These are phyloP conservation scores for Laothoe populi DNA, from an alignment of 2,888 invertebrate genomes.

Conservation along the genomic window DNA sequence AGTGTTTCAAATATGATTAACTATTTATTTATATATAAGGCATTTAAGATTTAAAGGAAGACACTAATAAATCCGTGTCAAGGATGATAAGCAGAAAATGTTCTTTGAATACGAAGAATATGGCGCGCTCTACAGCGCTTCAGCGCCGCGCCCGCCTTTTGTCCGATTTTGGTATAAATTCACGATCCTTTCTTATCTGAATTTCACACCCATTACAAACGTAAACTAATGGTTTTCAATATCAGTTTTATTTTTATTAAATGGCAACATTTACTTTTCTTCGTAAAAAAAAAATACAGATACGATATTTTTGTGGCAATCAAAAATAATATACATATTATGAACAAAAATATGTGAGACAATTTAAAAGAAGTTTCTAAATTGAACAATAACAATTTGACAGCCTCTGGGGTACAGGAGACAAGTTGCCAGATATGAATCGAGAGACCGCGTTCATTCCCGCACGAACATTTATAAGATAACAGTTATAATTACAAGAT, in stretches of 20 bases:
- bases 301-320: too few relatives aligned
- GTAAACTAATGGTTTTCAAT: constrained; percentile 28
- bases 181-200: constrained; percentile 41
- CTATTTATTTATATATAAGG: not conserved
- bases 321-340: too few relatives aligned
- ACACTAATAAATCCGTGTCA: constrained; percentile 56
- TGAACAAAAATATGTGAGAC: too few relatives aligned
- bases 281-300: too few relatives aligned
- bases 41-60: constrained; percentile 31
- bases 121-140: constrained; percentile 39
- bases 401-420: too few relatives aligned
- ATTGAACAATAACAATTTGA: too few relatives aligned
- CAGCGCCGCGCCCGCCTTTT: constrained; percentile 34
- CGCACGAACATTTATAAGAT: too few relatives aligned
- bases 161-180: constrained; percentile 43
- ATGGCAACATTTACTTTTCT: too few relatives aligned
- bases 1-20: not conserved
- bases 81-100: constrained; percentile 69
- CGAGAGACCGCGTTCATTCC: too few relatives aligned
- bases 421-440: too few relatives aligned
- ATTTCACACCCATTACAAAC: constrained; percentile 38
- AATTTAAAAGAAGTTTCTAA: too few relatives aligned
- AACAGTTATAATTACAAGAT: too few relatives aligned
- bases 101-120: constrained; percentile 56
- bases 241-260: constrained; percentile 1